A percentile compares a stretch with the other conserved stretches of the same genome.
Evolutionary conservation across 2,797 vertebrate genomes (phyloP).

Genomic region (Decapterus maruadsi): DNA sequence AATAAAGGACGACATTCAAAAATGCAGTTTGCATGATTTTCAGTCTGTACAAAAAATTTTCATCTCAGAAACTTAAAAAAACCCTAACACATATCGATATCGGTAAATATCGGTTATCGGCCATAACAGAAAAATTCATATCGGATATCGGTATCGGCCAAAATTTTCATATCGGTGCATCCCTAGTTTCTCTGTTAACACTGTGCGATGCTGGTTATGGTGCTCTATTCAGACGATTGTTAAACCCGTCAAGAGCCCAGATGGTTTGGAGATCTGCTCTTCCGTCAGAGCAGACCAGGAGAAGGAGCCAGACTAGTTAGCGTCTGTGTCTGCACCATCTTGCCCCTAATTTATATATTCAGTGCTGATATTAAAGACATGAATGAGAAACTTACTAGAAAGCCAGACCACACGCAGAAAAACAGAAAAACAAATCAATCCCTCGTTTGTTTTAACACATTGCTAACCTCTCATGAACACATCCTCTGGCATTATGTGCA

Average conservation of each 20-base stretch:
- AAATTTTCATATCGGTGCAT: too few relatives aligned
- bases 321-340: slow-evolving; percentile 28
- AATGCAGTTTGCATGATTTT: too few relatives aligned
- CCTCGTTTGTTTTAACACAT: slow-evolving; percentile 25
- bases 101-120: too few relatives aligned
- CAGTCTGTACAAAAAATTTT: too few relatives aligned
- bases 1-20: too few relatives aligned
- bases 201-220: slow-evolving; percentile 41
- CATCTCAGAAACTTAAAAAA: too few relatives aligned
- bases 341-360: slow-evolving; percentile 58
- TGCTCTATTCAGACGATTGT: slow-evolving; percentile 41
- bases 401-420: slow-evolving; percentile 23
- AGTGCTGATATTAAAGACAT: slow-evolving; percentile 55
- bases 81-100: too few relatives aligned
- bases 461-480: slow-evolving; percentile 56
- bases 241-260: slow-evolving; percentile 53
- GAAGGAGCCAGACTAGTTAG: slow-evolving; percentile 45
- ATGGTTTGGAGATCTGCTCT: slow-evolving; percentile 49
- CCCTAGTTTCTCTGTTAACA: slow-evolving; percentile 32
- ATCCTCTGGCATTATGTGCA: slow-evolving; percentile 68
- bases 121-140: too few relatives aligned
- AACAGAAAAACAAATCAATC: slow-evolving; percentile 34
- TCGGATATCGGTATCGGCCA: too few relatives aligned
- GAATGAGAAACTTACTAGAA: slow-evolving; percentile 25
- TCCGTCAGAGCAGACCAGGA: slow-evolving; percentile 15